Base-by-base conservation (phyloP, 1,140 invertebrate genomes). In the Brachionus rubens region DNA sequence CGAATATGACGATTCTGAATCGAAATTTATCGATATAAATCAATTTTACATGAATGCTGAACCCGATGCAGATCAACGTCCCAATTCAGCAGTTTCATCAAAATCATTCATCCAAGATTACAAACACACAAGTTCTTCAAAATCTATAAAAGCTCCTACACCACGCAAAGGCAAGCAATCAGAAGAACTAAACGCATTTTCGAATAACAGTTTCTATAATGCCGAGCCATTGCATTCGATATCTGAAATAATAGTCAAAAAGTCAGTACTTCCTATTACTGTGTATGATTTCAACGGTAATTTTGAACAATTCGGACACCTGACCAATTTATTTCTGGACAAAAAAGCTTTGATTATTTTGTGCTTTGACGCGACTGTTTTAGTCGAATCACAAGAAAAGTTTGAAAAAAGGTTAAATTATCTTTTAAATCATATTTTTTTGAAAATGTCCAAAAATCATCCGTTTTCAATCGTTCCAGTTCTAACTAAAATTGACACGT, bases 11-110 rank as follows among this genome's bases (percentile, higher is more conserved):
- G 68, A 72, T 36, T 26, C 28, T 19, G 68, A 72, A n/a, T 50
- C 68, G 3, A 72, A 72, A 72, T 72, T 72, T 30, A 54, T 72
- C n/a, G 68, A 72, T 50, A 72, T 54, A 7, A 43, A 72, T 16
- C 43, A 72, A 41, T 72, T 72, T 33, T 36, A 72, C 16, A 50
- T 72, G 30, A 54, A 40, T n/a, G 14, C 46, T 24, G 68, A 72
- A 54, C 14, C 50, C 3, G 50, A 72, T 19, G 68, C 16, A 19
- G 14, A 16, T 40, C 54, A 33, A 59, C 54, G 28, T 33, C 54
- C 36, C 19, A 33, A 26, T 3, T 59, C 54, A 36, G 36, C 54
- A 36, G 30, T 36, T 36, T 59, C 54, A 36, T n/a, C n/a, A 7
- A 33, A 59, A 30, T 59, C 54, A 9, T 33, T 30, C 36, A 40